Evolutionary conservation across 2,113 vertebrate species (phyloP).

Genomic region (Atractosteus spatula): DNA sequence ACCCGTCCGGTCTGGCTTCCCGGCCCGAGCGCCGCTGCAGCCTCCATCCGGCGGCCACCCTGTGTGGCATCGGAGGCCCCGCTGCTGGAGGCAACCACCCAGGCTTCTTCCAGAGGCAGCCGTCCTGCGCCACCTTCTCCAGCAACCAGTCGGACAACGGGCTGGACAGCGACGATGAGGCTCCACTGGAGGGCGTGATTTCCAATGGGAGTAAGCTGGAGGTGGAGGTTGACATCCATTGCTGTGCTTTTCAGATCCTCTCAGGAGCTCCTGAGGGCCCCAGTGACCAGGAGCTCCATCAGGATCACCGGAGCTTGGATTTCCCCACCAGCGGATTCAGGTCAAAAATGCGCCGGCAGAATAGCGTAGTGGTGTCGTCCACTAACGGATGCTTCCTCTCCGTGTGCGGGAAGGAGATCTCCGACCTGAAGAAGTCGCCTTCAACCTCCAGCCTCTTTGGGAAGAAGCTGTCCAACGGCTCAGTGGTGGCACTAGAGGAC

Average conservation of each 20-base stretch:
- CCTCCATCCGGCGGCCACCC: constrained; percentile 76
- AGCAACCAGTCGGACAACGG: constrained; percentile 95
- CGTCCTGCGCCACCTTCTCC: constrained; percentile 85
- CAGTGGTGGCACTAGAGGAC: constrained; percentile 87
- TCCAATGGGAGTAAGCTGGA: constrained; percentile 92
- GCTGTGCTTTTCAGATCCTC: constrained; percentile 77
- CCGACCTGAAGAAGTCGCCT: constrained; percentile 84
- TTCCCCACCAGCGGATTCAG: constrained; percentile 54
- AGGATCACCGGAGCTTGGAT: constrained; percentile 55
- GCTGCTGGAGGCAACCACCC: constrained; percentile 44
- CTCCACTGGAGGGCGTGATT: constrained; percentile 85
- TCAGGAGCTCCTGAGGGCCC: constrained; percentile 49
- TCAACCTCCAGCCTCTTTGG: constrained; percentile 86
- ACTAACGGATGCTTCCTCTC: constrained; percentile 73
- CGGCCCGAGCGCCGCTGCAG: constrained; percentile 86
- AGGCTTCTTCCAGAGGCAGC: constrained; percentile 84
- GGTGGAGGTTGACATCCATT: constrained; percentile 95
- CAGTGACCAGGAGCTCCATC: constrained; percentile 39
- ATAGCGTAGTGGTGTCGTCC: constrained; percentile 79
- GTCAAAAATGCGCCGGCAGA: constrained; percentile 76
- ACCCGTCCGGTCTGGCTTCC: constrained; percentile 61
- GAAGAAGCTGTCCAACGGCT: constrained; percentile 93
- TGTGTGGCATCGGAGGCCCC: constrained; percentile 51
- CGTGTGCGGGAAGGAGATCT: constrained; percentile 72
- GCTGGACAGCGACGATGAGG: constrained; percentile 91